Conservation (phyloP, 2,888 invertebrate genomes). For the Ceraclea dissimilis region DNA sequence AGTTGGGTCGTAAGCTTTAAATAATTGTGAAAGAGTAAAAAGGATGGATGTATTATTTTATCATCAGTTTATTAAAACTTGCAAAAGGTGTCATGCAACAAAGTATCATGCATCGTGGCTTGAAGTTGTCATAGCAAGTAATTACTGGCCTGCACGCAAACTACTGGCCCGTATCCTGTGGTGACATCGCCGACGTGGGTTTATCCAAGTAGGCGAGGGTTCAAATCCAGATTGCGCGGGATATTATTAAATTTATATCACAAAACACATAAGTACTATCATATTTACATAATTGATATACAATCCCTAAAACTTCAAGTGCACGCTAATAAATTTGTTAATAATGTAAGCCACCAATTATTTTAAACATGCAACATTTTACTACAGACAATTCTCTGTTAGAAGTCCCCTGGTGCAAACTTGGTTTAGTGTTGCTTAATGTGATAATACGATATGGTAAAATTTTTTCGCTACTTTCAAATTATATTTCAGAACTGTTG, state of each 20-base stretch:
- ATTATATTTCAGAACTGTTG: no score
- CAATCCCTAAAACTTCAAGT: not conserved
- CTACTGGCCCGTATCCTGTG: constrained; percentile 4
- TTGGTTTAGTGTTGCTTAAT: no score
- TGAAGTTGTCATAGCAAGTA: constrained; percentile 9
- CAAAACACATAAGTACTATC: no score
- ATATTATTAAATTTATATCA: no score
- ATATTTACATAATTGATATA: not conserved
- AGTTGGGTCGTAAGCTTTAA: not conserved
- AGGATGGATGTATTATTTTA: not conserved
- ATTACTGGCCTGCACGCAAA: constrained; percentile 18
- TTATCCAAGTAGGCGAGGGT: not conserved
- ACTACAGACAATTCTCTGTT: no score
- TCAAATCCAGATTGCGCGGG: not conserved
- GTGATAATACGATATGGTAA: no score
- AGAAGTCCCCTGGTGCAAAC: no score
- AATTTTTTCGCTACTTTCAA: no score
- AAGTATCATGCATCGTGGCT: constrained; percentile 6
- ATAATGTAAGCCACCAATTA: no score
- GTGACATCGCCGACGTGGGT: constrained; percentile 14
- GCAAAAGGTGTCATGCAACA: constrained; percentile 10
- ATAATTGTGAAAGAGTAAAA: not conserved
- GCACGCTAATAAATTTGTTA: no score
- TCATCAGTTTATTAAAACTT: not conserved
- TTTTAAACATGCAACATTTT: no score